phyloP scores from a whole-genome alignment of 1,140 invertebrate species.

The Caerostris darwini region DNA sequence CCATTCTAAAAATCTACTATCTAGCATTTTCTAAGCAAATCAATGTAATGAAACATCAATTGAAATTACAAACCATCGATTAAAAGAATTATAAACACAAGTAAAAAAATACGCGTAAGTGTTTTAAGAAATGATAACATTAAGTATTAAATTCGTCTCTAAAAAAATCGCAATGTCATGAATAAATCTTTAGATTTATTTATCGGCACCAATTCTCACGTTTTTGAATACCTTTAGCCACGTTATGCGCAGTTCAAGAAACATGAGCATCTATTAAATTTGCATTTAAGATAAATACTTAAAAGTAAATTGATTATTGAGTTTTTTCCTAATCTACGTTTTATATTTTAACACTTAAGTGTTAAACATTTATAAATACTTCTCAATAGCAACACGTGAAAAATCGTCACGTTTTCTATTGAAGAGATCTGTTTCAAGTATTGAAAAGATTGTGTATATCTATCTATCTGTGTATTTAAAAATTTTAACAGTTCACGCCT shows the following conservation, averaged over 20 bases:
- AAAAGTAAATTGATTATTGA: slow-evolving; percentile 9
- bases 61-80: too few species aligned
- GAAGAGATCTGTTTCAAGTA: not conserved
- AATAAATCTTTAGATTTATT: not conserved
- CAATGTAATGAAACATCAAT: too few species aligned
- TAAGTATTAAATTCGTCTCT: too few species aligned
- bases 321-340: not conserved
- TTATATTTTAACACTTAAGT: not conserved
- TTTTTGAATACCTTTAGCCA: not conserved
- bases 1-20: too few species aligned
- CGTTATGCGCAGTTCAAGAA: not conserved
- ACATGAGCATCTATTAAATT: not conserved
- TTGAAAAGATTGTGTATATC: not conserved
- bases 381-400: not conserved
- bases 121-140: too few species aligned
- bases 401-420: not conserved
- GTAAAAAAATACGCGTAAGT: too few species aligned
- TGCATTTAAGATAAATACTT: slow-evolving; percentile 26
- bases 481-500: not conserved
- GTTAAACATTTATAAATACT: not conserved
- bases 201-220: not conserved
- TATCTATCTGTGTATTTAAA: not conserved
- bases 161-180: not conserved
- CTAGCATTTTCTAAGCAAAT: too few species aligned
- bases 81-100: too few species aligned